Base-by-base conservation (phyloP, 2,888 invertebrate genomes). In the Tribolium freemani region DNA sequence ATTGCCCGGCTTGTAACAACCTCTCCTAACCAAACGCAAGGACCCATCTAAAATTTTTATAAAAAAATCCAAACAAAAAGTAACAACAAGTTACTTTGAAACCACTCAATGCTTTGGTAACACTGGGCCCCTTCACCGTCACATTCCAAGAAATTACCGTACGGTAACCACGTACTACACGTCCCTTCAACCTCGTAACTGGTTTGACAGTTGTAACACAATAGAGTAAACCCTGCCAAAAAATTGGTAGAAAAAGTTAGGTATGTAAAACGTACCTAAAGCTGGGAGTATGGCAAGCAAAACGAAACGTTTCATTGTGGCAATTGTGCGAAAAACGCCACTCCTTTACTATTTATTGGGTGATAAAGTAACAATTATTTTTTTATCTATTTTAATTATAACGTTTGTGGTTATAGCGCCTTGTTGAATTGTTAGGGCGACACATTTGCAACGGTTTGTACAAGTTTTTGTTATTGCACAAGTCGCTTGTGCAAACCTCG, bases 1-100 rank as follows among this genome's bases (percentile, higher is more conserved):
- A 64, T 67, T 60, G 0, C 58, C 38, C 1, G 64, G 68, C 51
- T 63, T 71, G 74, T 74, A 77, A 50, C 77, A 77, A 45, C 70
- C 51, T 58, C 76, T 53, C 44, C 70, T 60, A 2, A 75, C 45
- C 16, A 76, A n/a, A 5, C 58, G 20, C 0, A 76, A 6, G 0
- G 73, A 72, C 4, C 73, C 76, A 53, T 70, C 77, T 77, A 45
- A 6, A 74, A 71, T 30, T 26, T n/a, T 38, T 3, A 50, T 60
- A 38, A 50, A 50, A 26, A 48, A 30, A 16, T 16, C 16, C 13
- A 4, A 2, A 26, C 13, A 31, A 54, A 16, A 44, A 45, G 3
- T 8, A 26, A 10, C 1, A 13, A 13, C 10, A 26, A 45, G 48
- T 66, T 30, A 57, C 54, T 56, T 21, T 51, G 26, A 31, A 63